Base-by-base conservation (phyloP, 2,888 invertebrate genomes). In the Monopis laevigella region DNA sequence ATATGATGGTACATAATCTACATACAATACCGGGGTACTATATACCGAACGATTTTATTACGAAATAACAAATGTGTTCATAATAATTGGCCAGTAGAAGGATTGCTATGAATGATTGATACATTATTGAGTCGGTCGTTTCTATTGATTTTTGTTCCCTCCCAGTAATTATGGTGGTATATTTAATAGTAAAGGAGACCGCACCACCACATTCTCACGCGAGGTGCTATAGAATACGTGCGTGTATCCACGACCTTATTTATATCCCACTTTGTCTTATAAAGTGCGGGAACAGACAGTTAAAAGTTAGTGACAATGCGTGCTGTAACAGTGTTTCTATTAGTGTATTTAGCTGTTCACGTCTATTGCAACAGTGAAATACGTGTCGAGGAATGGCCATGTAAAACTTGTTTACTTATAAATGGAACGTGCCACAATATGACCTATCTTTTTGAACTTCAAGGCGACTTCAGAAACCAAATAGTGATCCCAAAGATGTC, bases 401-500 rank as follows among this genome's bases (percentile, higher is more conserved):
- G 74, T 43, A 16, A 49, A 1, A 57, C 62, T 0, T 77, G 74
- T 44, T 44, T 75, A 30, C 50, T 55, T 42, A 46, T 71, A 30
- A 58, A 69, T 46, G 47, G 46, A 0, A 54, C 56, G 0, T 80
- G 78, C 52, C 64, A 63, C 57, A 66, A 67, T 44, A 48, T 65
- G 8, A 53, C 65, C 0, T 51, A 58, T 13, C 47, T 75, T n/a
- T 54, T 70, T 26, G 59, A 73, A 21, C 52, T 78, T 1, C 41
- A 61, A 13, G 73, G 68, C 0, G 62, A 69, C 0, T 80, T 73
- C 49, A 55, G 75, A 34, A 59, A 58, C 27, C 45, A 49, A 1
- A 44, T 74, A 8, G 67, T 75, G 29, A 72, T 80, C 39, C 57
- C 56, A 42, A 65, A 72, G 52, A 53, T 77, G 44, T 69, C 54